Conservation (phyloP, 2,888 invertebrate species). For the Drosophila rellima region DNA sequence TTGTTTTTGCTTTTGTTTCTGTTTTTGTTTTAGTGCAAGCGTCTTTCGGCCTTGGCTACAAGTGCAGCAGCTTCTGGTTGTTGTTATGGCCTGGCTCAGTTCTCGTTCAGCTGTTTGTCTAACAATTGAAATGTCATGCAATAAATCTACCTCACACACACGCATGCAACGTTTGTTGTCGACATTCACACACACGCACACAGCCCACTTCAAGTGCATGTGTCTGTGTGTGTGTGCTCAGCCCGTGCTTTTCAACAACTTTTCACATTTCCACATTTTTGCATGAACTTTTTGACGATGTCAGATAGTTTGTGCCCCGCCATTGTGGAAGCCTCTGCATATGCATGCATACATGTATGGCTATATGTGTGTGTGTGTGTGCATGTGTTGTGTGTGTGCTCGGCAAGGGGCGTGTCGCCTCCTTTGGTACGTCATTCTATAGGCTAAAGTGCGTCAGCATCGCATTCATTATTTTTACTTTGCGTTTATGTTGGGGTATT, state of each 20-base stretch:
- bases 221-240: slow-evolving; percentile 25
- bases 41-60: slow-evolving; percentile 66
- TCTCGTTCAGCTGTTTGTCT: slow-evolving; percentile 78
- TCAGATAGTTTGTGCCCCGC: slow-evolving; percentile 71
- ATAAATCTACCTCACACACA: slow-evolving; percentile 71
- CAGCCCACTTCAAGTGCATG: slow-evolving; percentile 28
- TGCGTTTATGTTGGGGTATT: slow-evolving; percentile 27
- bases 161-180: slow-evolving; percentile 29
- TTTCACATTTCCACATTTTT: slow-evolving; percentile 78
- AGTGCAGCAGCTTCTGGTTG: slow-evolving; percentile 51
- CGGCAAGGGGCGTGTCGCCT: slow-evolving; percentile 29
- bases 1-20: slow-evolving; percentile 2
- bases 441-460: slow-evolving; percentile 63
- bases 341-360: slow-evolving; percentile 14
- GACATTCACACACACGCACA: slow-evolving; percentile 13
- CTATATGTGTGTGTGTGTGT: slow-evolving; percentile 11
- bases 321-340: slow-evolving; percentile 36
- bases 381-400: neutral
- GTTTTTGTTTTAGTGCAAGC: slow-evolving; percentile 52
- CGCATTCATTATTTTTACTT: slow-evolving; percentile 71
- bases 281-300: slow-evolving; percentile 79
- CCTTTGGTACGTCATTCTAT: slow-evolving; percentile 49
- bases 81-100: slow-evolving; percentile 55
- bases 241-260: slow-evolving; percentile 74
- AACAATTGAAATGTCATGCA: slow-evolving; percentile 80